Percentiles rank a stretch among this genome's conserved stretches.
Evolutionary conservation across 92 coral and sea anemone genomes (phyloP).

Genomic region (Phenganax stokvisi): DNA sequence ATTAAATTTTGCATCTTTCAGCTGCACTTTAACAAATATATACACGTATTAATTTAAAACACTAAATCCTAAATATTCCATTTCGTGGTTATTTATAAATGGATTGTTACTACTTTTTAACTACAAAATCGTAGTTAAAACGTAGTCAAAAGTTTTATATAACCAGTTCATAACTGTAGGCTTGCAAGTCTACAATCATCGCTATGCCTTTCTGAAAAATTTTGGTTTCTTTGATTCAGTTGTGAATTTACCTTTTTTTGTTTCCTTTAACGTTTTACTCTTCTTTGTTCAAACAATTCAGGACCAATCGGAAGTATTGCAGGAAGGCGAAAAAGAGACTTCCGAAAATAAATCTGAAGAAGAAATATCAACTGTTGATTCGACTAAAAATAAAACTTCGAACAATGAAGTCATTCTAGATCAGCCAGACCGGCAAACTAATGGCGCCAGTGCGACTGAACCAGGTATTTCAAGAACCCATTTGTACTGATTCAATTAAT

Average conservation of each 20-base stretch:
- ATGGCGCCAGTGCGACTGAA: not conserved
- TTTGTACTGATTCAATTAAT: no score
- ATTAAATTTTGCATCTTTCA: no score
- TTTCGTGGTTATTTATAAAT: no score
- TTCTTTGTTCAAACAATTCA: not conserved
- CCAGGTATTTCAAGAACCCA: not conserved
- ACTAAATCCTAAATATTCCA: no score
- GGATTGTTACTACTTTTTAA: no score
- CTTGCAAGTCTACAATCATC: no score
- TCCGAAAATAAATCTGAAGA: slow-evolving; percentile 2
- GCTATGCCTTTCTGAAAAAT: not conserved
- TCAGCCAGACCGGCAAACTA: not conserved
- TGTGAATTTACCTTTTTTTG: not conserved
- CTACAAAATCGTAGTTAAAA: no score
- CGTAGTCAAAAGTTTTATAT: no score
- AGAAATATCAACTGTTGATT: not conserved
- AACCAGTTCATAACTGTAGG: no score
- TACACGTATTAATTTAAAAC: no score
- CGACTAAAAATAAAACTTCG: slow-evolving; percentile 10
- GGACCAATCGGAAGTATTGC: slow-evolving; percentile 19
- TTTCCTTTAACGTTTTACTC: slow-evolving; percentile 47
- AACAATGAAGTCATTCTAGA: slow-evolving; percentile 3
- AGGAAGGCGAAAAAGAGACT: not conserved
- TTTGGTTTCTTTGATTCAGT: slow-evolving; percentile 15
- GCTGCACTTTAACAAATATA: no score